phyloP scores from a whole-genome alignment of 2,797 vertebrate genomes.

The Hypotaenidia okinawae region DNA sequence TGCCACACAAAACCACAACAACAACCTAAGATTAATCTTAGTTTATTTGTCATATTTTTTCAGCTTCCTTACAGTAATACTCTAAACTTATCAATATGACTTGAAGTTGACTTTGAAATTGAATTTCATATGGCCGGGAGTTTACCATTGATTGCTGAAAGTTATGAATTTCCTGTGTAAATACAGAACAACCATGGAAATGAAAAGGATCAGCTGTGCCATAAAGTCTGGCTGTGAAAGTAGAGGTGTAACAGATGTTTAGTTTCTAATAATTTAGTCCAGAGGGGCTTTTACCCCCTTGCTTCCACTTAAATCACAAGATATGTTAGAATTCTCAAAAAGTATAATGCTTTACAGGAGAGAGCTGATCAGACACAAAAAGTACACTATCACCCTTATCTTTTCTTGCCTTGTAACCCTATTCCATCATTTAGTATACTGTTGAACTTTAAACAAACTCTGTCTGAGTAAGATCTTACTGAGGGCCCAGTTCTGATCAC shows the following conservation, averaged over 20 bases:
- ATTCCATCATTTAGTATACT: not conserved
- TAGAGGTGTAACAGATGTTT: not conserved
- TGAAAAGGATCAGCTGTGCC: not conserved
- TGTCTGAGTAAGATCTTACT: not conserved
- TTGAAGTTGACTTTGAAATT: not conserved
- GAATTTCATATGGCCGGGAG: not conserved
- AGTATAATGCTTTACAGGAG: not conserved
- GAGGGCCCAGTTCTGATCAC: not conserved
- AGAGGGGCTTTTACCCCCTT: not conserved
- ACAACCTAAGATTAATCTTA: not conserved
- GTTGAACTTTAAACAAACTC: not conserved
- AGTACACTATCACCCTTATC: not conserved
- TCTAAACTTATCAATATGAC: not conserved
- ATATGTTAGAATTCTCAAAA: not conserved
- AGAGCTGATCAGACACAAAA: not conserved
- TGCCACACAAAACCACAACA: too few species aligned
- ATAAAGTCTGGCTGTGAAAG: not conserved
- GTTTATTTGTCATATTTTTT: not conserved
- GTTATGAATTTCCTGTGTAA: not conserved
- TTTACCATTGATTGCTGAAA: not conserved
- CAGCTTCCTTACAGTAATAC: not conserved
- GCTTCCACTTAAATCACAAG: not conserved
- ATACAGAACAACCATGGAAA: not conserved
- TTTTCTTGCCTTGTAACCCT: not conserved
- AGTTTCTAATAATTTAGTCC: not conserved